A percentile compares a stretch with the other conserved stretches of the same genome.
phyloP scores from a whole-genome alignment of 2,888 invertebrate genomes.

The Netelia inedita region DNA sequence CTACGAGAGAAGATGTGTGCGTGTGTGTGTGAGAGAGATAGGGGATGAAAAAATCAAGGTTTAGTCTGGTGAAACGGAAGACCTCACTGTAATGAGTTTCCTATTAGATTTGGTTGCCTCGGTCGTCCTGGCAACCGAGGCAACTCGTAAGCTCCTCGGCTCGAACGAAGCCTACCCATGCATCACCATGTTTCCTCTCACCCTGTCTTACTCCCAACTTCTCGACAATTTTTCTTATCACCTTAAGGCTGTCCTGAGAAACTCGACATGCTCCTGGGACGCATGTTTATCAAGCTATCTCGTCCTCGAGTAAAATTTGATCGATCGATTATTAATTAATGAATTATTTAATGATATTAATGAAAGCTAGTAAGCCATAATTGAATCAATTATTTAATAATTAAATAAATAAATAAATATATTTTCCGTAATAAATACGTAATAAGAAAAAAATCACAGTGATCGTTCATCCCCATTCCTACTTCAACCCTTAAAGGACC shows the following conservation, averaged over 20 bases:
- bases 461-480: no score
- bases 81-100: slow-evolving; percentile 83
- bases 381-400: no score
- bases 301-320: no score
- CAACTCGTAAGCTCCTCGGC: slow-evolving; percentile 73
- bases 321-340: no score
- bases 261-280: not conserved
- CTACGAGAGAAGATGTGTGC: not conserved
- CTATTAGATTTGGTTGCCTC: slow-evolving; percentile 82
- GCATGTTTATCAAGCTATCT: not conserved
- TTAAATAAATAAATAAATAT: not conserved
- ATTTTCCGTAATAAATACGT: not conserved
- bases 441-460: no score
- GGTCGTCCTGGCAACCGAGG: slow-evolving; percentile 78
- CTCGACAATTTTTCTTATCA: not conserved
- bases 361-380: no score
- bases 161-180: slow-evolving; percentile 42
- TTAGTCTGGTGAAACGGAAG: slow-evolving; percentile 81
- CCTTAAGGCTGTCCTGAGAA: not conserved
- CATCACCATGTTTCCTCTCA: slow-evolving; percentile 13
- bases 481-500: no score
- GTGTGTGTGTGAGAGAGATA: slow-evolving; percentile 7
- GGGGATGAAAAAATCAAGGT: slow-evolving; percentile 76
- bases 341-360: no score
- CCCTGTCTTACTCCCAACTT: not conserved